Evolutionary conservation across 2,888 invertebrate species (phyloP).

Genomic region (Mesorhabditis sp.): DNA sequence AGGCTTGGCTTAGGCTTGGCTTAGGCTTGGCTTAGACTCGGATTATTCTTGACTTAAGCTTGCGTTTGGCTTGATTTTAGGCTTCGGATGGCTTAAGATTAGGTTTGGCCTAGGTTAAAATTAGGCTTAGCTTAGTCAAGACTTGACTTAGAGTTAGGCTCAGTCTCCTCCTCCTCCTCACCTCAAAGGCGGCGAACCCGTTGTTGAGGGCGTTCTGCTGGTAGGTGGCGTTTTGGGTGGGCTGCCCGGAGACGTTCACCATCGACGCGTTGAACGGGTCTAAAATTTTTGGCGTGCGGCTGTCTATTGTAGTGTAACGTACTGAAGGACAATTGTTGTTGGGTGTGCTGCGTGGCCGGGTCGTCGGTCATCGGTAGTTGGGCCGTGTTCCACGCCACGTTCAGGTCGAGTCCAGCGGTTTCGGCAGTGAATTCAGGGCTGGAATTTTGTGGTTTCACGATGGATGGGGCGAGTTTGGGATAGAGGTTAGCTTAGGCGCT

Average conservation of each 20-base stretch:
- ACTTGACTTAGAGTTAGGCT: too few species aligned
- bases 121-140: too few species aligned
- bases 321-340: constrained; percentile 17
- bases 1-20: too few species aligned
- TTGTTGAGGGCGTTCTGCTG: not conserved
- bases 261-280: constrained; percentile 4
- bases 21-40: too few species aligned
- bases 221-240: not conserved
- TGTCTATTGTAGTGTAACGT: not conserved
- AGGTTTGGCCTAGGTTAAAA: too few species aligned
- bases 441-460: not conserved
- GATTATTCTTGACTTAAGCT: too few species aligned
- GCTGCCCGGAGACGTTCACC: not conserved
- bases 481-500: too few species aligned
- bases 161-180: not conserved
- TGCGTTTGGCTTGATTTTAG: too few species aligned
- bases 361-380: constrained; percentile 15
- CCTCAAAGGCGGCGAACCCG: constrained; percentile 5
- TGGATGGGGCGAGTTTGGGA: not conserved
- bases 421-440: constrained; percentile 3
- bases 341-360: constrained; percentile 11
- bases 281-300: not conserved
- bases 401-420: not conserved
- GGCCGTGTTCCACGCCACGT: constrained; percentile 3
- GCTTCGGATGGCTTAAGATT: too few species aligned